phyloP scores from a whole-genome alignment of 2,797 vertebrate species.

The Acipenser transmontanus region DNA sequence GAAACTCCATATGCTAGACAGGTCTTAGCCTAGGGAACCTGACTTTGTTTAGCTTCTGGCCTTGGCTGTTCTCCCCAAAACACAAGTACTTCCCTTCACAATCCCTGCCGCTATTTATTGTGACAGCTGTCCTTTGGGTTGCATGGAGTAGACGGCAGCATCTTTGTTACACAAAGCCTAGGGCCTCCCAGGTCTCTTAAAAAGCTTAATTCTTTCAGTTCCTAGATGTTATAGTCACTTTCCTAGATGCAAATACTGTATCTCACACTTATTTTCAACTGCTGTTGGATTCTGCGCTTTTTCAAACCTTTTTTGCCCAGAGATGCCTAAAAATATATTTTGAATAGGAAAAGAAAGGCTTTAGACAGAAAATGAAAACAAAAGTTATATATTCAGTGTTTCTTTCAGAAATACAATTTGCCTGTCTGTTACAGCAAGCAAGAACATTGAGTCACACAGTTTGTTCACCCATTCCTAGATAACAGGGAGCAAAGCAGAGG shows the following conservation, averaged over 20 bases:
- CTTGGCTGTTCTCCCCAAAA: constrained; percentile 12
- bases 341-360: neutral
- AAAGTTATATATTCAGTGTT: neutral
- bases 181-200: constrained; percentile 26
- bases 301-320: too few relatives aligned
- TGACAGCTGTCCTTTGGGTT: constrained; percentile 35
- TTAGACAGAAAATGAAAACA: too few relatives aligned
- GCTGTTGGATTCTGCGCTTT: neutral
- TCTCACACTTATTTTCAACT: neutral
- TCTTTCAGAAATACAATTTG: constrained; percentile 1
- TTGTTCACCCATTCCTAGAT: constrained; percentile 16
- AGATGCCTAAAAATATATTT: too few relatives aligned
- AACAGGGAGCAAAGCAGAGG: constrained; percentile 14
- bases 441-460: constrained; percentile 12
- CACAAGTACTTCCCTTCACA: constrained; percentile 10
- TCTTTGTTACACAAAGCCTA: constrained; percentile 29
- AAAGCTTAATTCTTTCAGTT: constrained; percentile 25
- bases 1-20: too few relatives aligned
- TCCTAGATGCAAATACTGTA: neutral
- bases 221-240: constrained; percentile 9
- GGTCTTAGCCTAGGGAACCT: neutral
- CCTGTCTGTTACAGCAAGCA: constrained; percentile 13
- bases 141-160: constrained; percentile 22
- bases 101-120: constrained; percentile 24
- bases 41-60: constrained; percentile 5